Base-by-base conservation (phyloP, 2,113 vertebrate genomes). In the Cynoglossus semilaevis region DNA sequence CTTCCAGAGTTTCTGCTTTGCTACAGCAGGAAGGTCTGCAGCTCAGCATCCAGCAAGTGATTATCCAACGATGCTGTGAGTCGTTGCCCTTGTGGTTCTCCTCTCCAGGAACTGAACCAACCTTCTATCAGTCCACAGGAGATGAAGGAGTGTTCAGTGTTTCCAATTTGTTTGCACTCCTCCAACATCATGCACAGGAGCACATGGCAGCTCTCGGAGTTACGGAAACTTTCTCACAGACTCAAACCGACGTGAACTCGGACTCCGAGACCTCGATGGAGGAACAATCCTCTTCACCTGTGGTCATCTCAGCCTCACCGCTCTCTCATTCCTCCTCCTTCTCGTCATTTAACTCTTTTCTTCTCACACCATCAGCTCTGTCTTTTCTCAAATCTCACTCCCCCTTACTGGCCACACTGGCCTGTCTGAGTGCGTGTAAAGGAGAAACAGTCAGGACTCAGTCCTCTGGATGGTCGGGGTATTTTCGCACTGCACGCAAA, bases 301-400 rank as follows among this genome's bases (percentile, higher is more conserved):
- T 70, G 40, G 52, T 17, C 66, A 67, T 87, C 61, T 78, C 56
- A 22, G 48, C 29, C 57, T 48, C 85, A 17, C 60, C 74, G 0
- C 62, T 62, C 3, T 58, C 77, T 47, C 16, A 55, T 9, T 43
- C 67, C 19, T 73, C 83, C 13, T 51, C 46, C n/a, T 15, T 85
- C 2, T 52, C 53, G 13, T 37, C 84, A 51, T 18, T 76, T 55
- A 49, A 13, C 56, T 72, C 86, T 44, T 92, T 93, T 17, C 81
- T 89, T 2, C 91, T 99, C 64, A 97, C 95, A 4, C 79, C 92
- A 0, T 94, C 96, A 1, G 87, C 94, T 7, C 76, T 99, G 62
- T 83, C 91, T 50, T 98, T 98, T 70, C 87, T 99, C 0, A 98
- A 96, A 76, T 93, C 92, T 4, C 88, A 85, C 63, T 98, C 93